Percentiles rank a stretch among this genome's conserved stretches.
These are phyloP conservation scores for Acromyrmex charruanus DNA, from an alignment of 1,140 invertebrate genomes.

Conservation along the genomic window DNA sequence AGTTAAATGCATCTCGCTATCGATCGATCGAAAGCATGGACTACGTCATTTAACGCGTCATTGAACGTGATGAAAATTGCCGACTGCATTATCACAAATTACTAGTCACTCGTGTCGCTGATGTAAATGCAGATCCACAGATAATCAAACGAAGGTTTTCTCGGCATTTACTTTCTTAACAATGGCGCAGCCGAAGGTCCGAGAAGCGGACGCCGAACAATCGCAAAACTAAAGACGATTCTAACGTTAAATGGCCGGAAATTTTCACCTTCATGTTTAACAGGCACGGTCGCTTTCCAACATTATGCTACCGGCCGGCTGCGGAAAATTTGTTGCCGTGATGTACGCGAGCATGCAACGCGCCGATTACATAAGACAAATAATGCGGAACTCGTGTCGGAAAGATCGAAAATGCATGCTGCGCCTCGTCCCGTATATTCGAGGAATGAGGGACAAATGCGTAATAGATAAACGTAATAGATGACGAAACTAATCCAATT, in stretches of 20 bases:
- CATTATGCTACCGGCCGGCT: slow-evolving; percentile 13
- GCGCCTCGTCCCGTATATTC: background rate
- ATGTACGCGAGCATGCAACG: slow-evolving; percentile 27
- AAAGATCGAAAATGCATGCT: slow-evolving; percentile 28
- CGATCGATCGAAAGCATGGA: background rate
- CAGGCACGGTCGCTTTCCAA: slow-evolving; percentile 49
- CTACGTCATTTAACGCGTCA: background rate
- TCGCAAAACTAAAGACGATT: background rate
- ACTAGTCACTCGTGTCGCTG: background rate
- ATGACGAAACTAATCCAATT: background rate
- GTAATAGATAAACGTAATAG: too few species aligned
- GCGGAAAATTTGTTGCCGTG: slow-evolving; percentile 39
- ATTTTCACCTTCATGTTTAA: slow-evolving; percentile 58
- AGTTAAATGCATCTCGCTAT: background rate
- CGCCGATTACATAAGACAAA: slow-evolving; percentile 49
- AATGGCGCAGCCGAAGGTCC: background rate
- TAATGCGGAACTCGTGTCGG: slow-evolving; percentile 46
- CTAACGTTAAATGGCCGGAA: slow-evolving; percentile 13
- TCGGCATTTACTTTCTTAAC: background rate
- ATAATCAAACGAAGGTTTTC: background rate
- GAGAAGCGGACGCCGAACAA: background rate
- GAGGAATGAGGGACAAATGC: background rate
- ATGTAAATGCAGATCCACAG: background rate
- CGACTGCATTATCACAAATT: background rate
- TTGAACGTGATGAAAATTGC: background rate